phyloP scores from a whole-genome alignment of 2,888 invertebrate species.

The Eupithecia insigniata region DNA sequence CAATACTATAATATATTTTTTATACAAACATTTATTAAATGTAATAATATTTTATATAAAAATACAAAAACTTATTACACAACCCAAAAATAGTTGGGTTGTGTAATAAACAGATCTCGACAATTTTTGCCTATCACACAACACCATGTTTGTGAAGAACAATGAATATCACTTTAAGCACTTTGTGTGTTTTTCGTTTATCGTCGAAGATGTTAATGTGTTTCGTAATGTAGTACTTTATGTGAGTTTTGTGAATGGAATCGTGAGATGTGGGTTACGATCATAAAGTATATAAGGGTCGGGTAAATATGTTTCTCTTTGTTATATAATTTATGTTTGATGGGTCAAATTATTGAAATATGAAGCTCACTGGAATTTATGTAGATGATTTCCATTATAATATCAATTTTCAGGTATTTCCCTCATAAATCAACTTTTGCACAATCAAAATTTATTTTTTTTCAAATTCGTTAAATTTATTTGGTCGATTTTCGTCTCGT shows the following conservation, averaged over 20 bases:
- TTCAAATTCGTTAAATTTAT: neutral
- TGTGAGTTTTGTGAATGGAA: slow-evolving; percentile 41
- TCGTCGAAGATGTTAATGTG: slow-evolving; percentile 60
- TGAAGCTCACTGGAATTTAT: neutral
- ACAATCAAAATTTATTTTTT: neutral
- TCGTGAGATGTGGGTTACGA: slow-evolving; percentile 41
- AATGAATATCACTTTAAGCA: slow-evolving; percentile 45
- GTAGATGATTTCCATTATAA: neutral
- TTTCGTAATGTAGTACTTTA: slow-evolving; percentile 47
- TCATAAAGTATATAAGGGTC: slow-evolving; percentile 33
- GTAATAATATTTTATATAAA: too few relatives aligned
- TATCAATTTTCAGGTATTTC: neutral
- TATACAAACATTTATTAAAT: too few relatives aligned
- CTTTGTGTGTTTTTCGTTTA: slow-evolving; percentile 69
- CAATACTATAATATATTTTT: too few relatives aligned
- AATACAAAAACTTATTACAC: too few relatives aligned
- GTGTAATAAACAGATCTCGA: too few relatives aligned
- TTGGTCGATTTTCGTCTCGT: neutral
- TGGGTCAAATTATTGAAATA: neutral
- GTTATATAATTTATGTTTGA: neutral
- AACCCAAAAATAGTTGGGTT: too few relatives aligned
- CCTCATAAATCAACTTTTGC: neutral
- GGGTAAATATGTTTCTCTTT: slow-evolving; percentile 3
- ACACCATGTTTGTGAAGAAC: slow-evolving; percentile 54
- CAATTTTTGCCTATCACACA: slow-evolving; percentile 71